phyloP scores from a whole-genome alignment of 37 sponge, comb jelly and placozoan genomes.

The Cladorhizidae sp. region DNA sequence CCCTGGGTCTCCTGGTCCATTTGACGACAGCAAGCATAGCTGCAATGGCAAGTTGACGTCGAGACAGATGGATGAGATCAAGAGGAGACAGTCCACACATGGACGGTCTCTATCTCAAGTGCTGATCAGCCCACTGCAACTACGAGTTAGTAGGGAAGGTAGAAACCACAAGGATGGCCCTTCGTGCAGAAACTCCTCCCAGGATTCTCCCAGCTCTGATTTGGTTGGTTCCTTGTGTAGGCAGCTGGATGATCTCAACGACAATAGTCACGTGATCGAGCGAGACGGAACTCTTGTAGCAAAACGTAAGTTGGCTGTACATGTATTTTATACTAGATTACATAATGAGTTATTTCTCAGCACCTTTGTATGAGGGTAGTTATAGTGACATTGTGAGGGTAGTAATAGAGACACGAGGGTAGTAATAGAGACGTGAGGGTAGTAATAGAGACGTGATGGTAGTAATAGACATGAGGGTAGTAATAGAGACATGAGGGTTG shows the following conservation, averaged over 20 bases:
- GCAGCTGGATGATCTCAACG: conserved; percentile 38
- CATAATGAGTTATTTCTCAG: too few relatives aligned
- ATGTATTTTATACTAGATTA: too few relatives aligned
- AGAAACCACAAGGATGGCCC: neutral
- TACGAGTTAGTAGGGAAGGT: neutral
- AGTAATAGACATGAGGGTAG: too few relatives aligned
- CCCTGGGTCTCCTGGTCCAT: neutral
- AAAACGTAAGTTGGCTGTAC: conserved; percentile 39
- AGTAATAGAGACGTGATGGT: too few relatives aligned
- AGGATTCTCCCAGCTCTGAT: neutral
- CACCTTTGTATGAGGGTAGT: too few relatives aligned
- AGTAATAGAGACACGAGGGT: too few relatives aligned
- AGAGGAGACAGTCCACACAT: neutral
- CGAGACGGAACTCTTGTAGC: conserved; percentile 33
- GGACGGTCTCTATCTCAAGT: neutral
- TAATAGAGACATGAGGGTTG: too few relatives aligned
- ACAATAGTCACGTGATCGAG: conserved; percentile 16
- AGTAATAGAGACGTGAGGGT: too few relatives aligned
- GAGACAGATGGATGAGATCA: neutral
- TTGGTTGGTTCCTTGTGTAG: conserved; percentile 13
- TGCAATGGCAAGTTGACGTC: neutral
- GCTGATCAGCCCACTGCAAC: neutral
- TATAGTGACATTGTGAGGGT: too few relatives aligned
- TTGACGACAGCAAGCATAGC: neutral
- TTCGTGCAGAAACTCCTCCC: neutral